Percentiles rank a stretch among this genome's conserved stretches.
These are phyloP conservation scores for Aphodius sticticus DNA, from an alignment of 2,888 invertebrate species.

Conservation along the genomic window DNA sequence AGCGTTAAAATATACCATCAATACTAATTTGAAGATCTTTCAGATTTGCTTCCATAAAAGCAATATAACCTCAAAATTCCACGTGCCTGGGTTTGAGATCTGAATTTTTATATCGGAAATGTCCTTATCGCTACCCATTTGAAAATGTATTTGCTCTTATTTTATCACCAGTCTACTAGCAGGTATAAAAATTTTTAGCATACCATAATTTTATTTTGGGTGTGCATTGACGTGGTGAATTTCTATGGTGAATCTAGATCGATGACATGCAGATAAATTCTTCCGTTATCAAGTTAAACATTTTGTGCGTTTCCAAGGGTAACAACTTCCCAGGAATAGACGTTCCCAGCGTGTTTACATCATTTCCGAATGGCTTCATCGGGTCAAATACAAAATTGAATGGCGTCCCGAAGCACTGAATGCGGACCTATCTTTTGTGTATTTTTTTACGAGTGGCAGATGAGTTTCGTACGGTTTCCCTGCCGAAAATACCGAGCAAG, in stretches of 20 bases:
- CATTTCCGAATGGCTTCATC: neutral
- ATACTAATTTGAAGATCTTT: too few species aligned
- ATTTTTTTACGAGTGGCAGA: neutral
- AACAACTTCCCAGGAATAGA: neutral
- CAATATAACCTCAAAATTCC: too few species aligned
- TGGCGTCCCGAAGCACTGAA: neutral
- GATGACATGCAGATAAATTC: neutral
- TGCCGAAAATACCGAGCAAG: neutral
- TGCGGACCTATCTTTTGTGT: slow-evolving; percentile 4
- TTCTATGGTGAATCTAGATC: neutral
- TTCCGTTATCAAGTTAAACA: neutral
- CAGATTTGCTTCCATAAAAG: too few species aligned
- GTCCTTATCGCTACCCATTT: too few species aligned
- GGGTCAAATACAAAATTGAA: neutral
- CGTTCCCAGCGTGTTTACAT: neutral
- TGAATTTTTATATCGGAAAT: too few species aligned
- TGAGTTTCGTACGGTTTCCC: neutral
- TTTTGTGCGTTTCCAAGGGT: neutral
- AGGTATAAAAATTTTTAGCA: neutral
- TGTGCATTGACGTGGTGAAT: neutral
- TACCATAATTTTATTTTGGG: neutral
- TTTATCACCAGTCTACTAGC: too few species aligned
- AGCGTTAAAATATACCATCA: too few species aligned
- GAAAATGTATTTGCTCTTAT: too few species aligned
- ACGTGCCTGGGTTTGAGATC: too few species aligned